Percentiles rank a stretch among this genome's conserved stretches.
Conservation (phyloP, 2,888 invertebrate species). For the Drosophila hamatofila region DNA sequence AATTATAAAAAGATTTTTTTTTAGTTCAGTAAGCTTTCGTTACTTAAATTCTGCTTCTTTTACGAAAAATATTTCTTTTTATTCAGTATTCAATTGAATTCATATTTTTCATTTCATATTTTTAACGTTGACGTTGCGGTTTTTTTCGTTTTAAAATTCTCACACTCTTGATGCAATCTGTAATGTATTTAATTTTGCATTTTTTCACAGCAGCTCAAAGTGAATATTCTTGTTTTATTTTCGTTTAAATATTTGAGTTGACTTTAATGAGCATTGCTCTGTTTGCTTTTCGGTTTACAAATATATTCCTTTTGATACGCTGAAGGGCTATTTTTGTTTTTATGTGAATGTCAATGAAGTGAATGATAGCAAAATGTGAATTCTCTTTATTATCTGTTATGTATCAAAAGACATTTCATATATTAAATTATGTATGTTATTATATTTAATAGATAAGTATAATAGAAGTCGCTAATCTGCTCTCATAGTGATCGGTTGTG, state of each 20-base stretch:
- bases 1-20: too few relatives aligned
- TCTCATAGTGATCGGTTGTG: too few relatives aligned
- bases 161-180: not conserved
- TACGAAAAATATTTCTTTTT: not conserved
- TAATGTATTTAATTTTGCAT: not conserved
- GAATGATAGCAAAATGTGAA: too few relatives aligned
- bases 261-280: slow-evolving; percentile 18
- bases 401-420: too few relatives aligned
- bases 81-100: not conserved
- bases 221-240: slow-evolving; percentile 23
- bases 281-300: slow-evolving; percentile 1
- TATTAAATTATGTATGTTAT: too few relatives aligned
- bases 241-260: slow-evolving; percentile 29
- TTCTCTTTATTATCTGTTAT: too few relatives aligned
- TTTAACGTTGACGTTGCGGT: not conserved
- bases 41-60: too few relatives aligned
- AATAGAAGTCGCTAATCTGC: too few relatives aligned
- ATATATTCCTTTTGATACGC: slow-evolving; percentile 9
- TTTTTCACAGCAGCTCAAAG: slow-evolving; percentile 10
- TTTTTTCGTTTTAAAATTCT: not conserved
- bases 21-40: too few relatives aligned
- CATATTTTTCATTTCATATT: not conserved
- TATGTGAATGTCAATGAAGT: not conserved
- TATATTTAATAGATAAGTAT: too few relatives aligned
- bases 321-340: not conserved